These are phyloP conservation scores for Brachyrhaphis roseni DNA, from an alignment of 2,797 vertebrate genomes.

Conservation along the genomic window DNA sequence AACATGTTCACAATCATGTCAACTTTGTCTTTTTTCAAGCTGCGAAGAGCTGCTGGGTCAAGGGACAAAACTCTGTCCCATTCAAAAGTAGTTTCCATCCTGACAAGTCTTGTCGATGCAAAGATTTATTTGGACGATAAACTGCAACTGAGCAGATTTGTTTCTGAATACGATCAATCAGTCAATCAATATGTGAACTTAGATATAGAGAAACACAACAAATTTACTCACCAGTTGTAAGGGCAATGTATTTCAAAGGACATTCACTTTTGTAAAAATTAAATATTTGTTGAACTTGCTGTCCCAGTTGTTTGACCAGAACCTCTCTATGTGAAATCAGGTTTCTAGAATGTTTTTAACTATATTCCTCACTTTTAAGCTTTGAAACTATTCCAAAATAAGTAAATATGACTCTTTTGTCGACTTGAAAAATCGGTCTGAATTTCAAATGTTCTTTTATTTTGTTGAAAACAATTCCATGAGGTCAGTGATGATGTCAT, in stretches of 20 bases:
- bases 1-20: background rate
- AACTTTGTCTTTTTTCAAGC: background rate
- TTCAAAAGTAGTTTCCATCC: background rate
- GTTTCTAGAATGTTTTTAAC: background rate
- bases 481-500: background rate
- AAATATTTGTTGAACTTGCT: no score
- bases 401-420: background rate
- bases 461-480: background rate
- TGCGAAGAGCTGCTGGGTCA: background rate
- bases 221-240: background rate
- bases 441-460: background rate
- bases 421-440: background rate
- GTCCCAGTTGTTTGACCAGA: background rate
- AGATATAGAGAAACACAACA: background rate
- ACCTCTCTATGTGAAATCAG: background rate
- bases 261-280: no score
- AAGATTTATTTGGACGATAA: background rate
- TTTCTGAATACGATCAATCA: background rate
- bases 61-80: background rate
- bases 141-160: background rate
- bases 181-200: background rate
- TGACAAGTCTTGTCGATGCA: background rate
- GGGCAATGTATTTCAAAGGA: background rate
- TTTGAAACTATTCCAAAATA: background rate
- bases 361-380: background rate